Evolutionary conservation across 2,888 invertebrate species (phyloP).

Genomic region (Microplitis deprimator): DNA sequence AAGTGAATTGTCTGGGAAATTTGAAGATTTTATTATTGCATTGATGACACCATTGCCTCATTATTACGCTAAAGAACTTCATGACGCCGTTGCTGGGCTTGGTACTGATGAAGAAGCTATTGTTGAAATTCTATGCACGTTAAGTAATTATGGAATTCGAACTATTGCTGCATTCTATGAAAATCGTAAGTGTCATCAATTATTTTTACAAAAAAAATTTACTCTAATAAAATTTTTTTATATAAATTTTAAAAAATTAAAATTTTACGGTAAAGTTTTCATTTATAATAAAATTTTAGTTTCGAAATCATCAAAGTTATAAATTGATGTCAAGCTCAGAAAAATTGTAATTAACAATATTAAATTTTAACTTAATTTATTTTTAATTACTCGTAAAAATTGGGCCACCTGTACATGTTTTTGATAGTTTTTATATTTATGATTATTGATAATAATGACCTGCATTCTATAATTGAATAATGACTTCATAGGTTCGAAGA

Average conservation of each 20-base stretch:
- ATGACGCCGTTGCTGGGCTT: slow-evolving; percentile 87
- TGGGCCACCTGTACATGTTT: not conserved
- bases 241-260: too few relatives aligned
- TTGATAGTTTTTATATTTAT: not conserved
- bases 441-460: not conserved
- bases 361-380: not conserved
- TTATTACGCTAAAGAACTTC: slow-evolving; percentile 91
- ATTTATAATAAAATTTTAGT: too few relatives aligned
- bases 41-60: slow-evolving; percentile 92
- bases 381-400: not conserved
- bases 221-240: too few relatives aligned
- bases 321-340: not conserved
- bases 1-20: slow-evolving; percentile 90
- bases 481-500: not conserved
- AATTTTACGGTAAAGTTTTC: too few relatives aligned
- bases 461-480: slow-evolving; percentile 3
- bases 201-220: not conserved
- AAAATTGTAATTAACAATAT: not conserved
- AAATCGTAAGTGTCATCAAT: slow-evolving; percentile 75
- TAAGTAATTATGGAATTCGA: slow-evolving; percentile 90
- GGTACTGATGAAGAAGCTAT: slow-evolving; percentile 94
- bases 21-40: slow-evolving; percentile 91
- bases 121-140: slow-evolving; percentile 92
- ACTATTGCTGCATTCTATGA: slow-evolving; percentile 89
- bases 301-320: too few relatives aligned